Evolutionary conservation across 2,888 invertebrate genomes (phyloP).

Genomic region (Cantharis rustica): DNA sequence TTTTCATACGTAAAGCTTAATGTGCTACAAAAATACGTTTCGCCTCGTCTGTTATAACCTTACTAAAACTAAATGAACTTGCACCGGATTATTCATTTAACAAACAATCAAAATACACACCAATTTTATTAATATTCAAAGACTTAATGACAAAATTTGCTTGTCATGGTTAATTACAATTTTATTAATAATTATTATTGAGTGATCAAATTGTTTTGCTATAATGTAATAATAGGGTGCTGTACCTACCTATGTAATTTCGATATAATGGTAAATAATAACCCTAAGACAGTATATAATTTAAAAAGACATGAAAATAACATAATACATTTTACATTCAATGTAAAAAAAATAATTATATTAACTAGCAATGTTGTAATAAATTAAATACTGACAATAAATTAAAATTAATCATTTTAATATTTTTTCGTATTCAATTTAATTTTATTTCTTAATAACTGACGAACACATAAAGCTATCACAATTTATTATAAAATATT

Average conservation of each 20-base stretch:
- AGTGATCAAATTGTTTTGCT: not conserved
- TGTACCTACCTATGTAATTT: too few relatives aligned
- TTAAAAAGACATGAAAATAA: not conserved
- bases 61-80: not conserved
- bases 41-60: not conserved
- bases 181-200: not conserved
- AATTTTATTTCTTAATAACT: not conserved
- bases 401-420: not conserved
- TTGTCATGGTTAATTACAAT: not conserved
- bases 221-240: too few relatives aligned
- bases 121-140: not conserved
- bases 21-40: not conserved
- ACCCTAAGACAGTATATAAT: not conserved
- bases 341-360: not conserved
- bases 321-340: not conserved
- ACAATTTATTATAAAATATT: too few relatives aligned
- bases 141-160: not conserved
- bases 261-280: not conserved
- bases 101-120: not conserved
- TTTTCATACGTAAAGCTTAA: not conserved
- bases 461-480: not conserved
- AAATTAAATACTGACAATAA: not conserved
- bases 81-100: not conserved
- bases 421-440: not conserved
- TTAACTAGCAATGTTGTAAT: not conserved